Base-by-base conservation (phyloP, 2,113 vertebrate genomes). In the Varanus salvator region DNA sequence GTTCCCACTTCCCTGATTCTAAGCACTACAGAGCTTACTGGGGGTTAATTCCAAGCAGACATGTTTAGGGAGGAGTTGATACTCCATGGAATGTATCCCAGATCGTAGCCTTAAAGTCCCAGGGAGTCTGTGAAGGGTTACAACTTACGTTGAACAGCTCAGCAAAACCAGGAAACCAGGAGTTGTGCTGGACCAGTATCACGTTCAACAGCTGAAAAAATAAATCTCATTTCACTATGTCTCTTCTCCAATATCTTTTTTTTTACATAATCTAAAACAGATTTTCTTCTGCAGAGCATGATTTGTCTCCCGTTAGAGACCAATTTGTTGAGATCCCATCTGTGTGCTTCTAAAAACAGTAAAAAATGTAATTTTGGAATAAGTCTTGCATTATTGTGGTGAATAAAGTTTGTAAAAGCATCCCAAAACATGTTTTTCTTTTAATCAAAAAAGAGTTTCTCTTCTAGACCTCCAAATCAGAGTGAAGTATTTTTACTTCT, bases 341-440 rank as follows among this genome's bases (percentile, higher is more conserved):
- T 94, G 77, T 94, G 74, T 80, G 72, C 95, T 96, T 97, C 90
- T 93, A 94, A 95, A 92, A 93, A 93, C 81, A 94, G 95, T 82
- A 95, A 92, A 95, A 95, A 96, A 86, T 2, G 21, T 21, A 34
- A 95, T 96, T 96, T 74, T 96, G 64, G 89, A 96, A 81, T 19
- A 94, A 91, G 71, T 88, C 69, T 95, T 95, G 17, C 81, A 87
- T 90, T 84, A 92, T 93, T 90, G 95, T 80, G 25, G 90, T 95
- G 90, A 95, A 38, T 93, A 92, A 96, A 60, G 12, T 84, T 94
- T 93, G 83, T 19, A n/a, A 88, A 88, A 78, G 17, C 25, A 50
- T 78, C 64, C 11, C 90, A 90, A 95, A 96, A 81, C 34, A 83
- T 84, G 8, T 29, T 66, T 78, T 27, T 25, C 68, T 54, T 8